Evolutionary conservation across 2,113 vertebrate species (phyloP).

Genomic region (Chaetura pelagica): DNA sequence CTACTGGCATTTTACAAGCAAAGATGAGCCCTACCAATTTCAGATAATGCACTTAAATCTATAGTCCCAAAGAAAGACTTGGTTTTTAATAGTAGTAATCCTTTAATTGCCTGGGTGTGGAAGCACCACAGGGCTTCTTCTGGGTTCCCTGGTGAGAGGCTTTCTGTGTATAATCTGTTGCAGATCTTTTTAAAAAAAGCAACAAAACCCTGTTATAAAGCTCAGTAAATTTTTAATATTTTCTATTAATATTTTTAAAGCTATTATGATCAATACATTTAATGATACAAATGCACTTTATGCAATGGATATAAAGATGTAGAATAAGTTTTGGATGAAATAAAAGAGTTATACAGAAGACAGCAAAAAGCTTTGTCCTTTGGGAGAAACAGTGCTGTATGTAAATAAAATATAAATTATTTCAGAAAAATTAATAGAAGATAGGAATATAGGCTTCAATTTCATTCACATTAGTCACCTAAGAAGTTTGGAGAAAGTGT

Average conservation of each 20-base stretch:
- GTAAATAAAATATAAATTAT: background rate
- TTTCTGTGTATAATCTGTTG: constrained; percentile 39
- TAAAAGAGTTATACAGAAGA: background rate
- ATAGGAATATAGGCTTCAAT: background rate
- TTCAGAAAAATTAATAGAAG: background rate
- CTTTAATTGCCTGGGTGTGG: constrained; percentile 62
- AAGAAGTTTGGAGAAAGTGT: background rate
- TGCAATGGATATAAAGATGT: background rate
- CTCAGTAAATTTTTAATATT: background rate
- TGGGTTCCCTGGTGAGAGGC: constrained; percentile 22
- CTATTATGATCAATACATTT: background rate
- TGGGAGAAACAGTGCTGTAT: background rate
- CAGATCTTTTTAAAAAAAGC: background rate
- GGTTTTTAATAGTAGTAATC: constrained; percentile 58
- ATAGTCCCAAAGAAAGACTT: constrained; percentile 24
- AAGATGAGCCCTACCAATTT: constrained; percentile 62
- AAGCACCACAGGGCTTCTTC: constrained; percentile 38
- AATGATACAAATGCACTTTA: background rate
- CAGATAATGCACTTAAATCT: constrained; percentile 53
- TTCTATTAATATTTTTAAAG: background rate
- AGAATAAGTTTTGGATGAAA: background rate
- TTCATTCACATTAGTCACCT: background rate
- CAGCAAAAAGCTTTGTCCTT: background rate
- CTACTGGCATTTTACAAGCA: constrained; percentile 46
- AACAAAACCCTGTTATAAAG: background rate